These are phyloP conservation scores for Mareca penelope DNA, from an alignment of 2,797 vertebrate species.

Conservation along the genomic window DNA sequence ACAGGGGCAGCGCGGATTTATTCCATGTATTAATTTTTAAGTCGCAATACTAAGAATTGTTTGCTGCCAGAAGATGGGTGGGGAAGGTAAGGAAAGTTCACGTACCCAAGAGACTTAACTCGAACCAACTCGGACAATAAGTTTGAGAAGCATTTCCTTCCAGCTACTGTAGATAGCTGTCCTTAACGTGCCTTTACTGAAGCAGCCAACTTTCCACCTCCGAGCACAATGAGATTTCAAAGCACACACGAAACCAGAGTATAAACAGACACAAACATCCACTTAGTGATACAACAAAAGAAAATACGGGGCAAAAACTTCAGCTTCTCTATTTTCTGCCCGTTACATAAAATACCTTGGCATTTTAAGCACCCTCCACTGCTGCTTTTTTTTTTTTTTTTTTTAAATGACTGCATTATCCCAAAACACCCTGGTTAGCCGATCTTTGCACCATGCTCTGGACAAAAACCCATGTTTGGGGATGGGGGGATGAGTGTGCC, in stretches of 20 bases:
- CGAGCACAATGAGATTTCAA: slow-evolving; percentile 64
- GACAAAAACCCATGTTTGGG: neutral
- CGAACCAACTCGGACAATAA: slow-evolving; percentile 57
- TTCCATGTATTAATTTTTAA: slow-evolving; percentile 16
- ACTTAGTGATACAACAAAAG: slow-evolving; percentile 62
- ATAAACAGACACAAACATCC: slow-evolving; percentile 66
- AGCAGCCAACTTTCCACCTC: slow-evolving; percentile 62
- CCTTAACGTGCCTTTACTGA: slow-evolving; percentile 52
- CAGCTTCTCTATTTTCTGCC: neutral
- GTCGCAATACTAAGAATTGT: neutral
- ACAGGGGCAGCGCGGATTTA: neutral
- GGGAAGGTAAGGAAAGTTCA: slow-evolving; percentile 62
- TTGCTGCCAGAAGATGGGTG: slow-evolving; percentile 53
- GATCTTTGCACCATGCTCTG: neutral
- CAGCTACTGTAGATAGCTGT: slow-evolving; percentile 65
- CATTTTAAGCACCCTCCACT: neutral
- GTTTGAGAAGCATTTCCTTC: slow-evolving; percentile 68
- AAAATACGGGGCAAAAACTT: neutral
- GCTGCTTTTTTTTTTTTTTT: fast-evolving
- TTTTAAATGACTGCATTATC: neutral
- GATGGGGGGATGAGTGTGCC: neutral
- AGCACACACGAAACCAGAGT: slow-evolving; percentile 25
- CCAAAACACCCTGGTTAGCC: neutral
- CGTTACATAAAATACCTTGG: neutral
- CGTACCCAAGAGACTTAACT: slow-evolving; percentile 39